Evolutionary conservation across 2,113 vertebrate species (phyloP).

Genomic region (Varanus salvator): DNA sequence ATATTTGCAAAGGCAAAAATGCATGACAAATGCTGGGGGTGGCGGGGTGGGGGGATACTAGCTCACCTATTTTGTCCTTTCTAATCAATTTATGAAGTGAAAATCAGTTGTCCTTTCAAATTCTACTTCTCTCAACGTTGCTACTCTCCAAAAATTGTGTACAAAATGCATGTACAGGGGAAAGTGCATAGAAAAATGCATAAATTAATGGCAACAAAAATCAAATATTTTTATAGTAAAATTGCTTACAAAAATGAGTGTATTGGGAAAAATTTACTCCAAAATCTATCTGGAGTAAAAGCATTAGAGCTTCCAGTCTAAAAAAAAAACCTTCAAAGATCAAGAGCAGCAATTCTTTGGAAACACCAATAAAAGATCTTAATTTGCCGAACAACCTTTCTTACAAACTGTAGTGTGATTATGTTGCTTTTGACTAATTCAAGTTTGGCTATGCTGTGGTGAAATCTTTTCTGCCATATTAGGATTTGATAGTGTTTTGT

Average conservation of each 20-base stretch:
- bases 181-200: too few species aligned
- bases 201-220: too few species aligned
- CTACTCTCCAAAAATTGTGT: too few species aligned
- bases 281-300: conserved; percentile 4
- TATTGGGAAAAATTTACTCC: too few species aligned
- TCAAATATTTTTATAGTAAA: too few species aligned
- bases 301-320: conserved; percentile 25
- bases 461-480: neutral
- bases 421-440: neutral
- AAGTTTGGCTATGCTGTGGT: neutral
- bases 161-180: too few species aligned
- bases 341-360: conserved; percentile 40
- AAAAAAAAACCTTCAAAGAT: conserved; percentile 41
- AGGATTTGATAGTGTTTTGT: neutral
- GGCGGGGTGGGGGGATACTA: neutral
- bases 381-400: neutral
- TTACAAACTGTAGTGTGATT: neutral
- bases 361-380: conserved; percentile 22
- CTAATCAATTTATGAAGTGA: too few species aligned
- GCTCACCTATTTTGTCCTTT: too few species aligned
- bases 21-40: neutral
- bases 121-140: too few species aligned
- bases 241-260: too few species aligned
- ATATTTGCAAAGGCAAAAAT: neutral
- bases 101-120: too few species aligned